Percentiles rank a stretch among this genome's conserved stretches.
Conservation (phyloP, 2,888 invertebrate species). For the Hypselothyrea guttata region DNA sequence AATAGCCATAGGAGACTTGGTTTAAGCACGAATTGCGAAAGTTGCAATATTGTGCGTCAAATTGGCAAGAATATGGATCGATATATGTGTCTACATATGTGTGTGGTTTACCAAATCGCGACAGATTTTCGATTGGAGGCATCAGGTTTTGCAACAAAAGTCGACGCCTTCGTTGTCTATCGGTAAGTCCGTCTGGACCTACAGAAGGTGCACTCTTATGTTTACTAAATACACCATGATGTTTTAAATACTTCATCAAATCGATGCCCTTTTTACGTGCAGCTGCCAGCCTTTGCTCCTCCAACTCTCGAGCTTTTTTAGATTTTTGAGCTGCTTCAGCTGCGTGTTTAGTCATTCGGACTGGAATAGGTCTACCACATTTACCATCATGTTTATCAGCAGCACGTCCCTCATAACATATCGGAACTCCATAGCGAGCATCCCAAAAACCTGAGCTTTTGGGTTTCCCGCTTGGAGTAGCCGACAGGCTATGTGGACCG, state of each 20-base stretch:
- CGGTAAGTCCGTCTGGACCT: constrained; percentile 53
- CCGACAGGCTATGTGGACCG: constrained; percentile 34
- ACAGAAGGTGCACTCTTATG: background rate
- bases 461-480: constrained; percentile 2
- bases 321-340: background rate
- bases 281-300: background rate
- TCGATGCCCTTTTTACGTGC: background rate
- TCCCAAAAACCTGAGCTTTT: constrained; percentile 10
- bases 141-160: constrained; percentile 38
- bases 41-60: too few species aligned
- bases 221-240: background rate
- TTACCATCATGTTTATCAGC: background rate
- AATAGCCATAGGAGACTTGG: too few species aligned
- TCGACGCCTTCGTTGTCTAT: constrained; percentile 41
- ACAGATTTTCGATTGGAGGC: constrained; percentile 55
- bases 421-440: constrained; percentile 15
- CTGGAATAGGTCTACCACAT: background rate
- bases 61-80: too few species aligned
- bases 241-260: constrained; percentile 7
- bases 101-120: constrained; percentile 48
- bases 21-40: too few species aligned
- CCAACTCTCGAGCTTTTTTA: background rate
- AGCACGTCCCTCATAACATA: background rate
- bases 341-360: background rate
- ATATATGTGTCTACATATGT: constrained; percentile 17